Percentiles rank a stretch among this genome's conserved stretches.
Conservation (phyloP, 1,140 invertebrate species). For the Limonius californicus region DNA sequence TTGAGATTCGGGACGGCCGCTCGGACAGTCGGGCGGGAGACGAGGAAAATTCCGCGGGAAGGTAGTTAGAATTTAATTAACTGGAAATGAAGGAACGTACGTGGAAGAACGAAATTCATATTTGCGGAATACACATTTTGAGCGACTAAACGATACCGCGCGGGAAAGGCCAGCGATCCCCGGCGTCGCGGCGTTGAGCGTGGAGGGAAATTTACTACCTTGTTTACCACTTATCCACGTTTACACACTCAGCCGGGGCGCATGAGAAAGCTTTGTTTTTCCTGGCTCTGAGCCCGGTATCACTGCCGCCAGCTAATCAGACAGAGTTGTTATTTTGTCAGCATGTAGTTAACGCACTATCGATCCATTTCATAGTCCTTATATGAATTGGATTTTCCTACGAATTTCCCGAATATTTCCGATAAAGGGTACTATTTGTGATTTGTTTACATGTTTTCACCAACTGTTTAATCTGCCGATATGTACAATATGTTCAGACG, state of each 20-base stretch:
- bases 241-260: conserved; percentile 45
- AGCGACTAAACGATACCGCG: conserved; percentile 1
- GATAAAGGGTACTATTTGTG: not conserved
- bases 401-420: not conserved
- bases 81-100: not conserved
- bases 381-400: not conserved
- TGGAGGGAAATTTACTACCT: conserved; percentile 47
- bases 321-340: conserved; percentile 39
- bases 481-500: not conserved
- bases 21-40: too few species aligned
- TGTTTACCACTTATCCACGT: conserved; percentile 50
- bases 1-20: too few species aligned
- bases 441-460: not conserved
- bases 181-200: conserved; percentile 35
- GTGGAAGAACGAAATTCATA: conserved; percentile 5
- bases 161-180: conserved; percentile 8
- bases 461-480: not conserved
- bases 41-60: not conserved
- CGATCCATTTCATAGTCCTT: conserved; percentile 23
- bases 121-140: conserved; percentile 2
- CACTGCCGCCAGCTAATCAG: conserved; percentile 39
- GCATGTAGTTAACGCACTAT: conserved; percentile 35
- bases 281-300: conserved; percentile 38
- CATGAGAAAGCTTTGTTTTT: conserved; percentile 41
- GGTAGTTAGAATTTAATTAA: not conserved